A percentile compares a stretch with the other conserved stretches of the same genome.
Conservation (phyloP, 2,113 vertebrate species). For the Agapornis roseicollis region DNA sequence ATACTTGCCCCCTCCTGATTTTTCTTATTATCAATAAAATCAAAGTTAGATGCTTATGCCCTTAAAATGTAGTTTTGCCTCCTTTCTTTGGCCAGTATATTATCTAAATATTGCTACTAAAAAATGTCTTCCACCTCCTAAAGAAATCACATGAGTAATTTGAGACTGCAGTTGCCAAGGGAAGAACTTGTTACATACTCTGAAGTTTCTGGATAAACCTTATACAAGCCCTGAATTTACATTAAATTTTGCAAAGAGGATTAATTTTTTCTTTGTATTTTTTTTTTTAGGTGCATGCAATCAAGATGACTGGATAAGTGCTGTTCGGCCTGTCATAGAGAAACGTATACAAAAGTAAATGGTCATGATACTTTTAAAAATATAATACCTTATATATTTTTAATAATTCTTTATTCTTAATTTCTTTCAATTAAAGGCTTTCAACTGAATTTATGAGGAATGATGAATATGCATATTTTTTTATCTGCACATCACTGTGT, state of each 20-base stretch:
- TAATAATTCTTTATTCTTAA: background rate
- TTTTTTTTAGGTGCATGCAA: slow-evolving; percentile 82
- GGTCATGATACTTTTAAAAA: background rate
- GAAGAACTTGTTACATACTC: background rate
- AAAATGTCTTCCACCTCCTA: background rate
- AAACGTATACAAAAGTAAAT: slow-evolving; percentile 98
- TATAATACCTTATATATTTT: background rate
- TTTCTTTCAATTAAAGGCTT: background rate
- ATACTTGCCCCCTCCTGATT: accelerated
- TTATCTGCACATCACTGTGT: background rate
- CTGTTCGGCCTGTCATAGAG: slow-evolving; percentile 95
- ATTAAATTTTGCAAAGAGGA: background rate
- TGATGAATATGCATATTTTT: background rate
- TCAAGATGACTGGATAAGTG: slow-evolving; percentile 96
- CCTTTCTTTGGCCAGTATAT: background rate
- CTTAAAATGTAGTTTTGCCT: background rate
- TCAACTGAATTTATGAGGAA: background rate
- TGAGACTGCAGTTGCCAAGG: background rate
- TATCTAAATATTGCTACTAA: background rate
- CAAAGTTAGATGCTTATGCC: background rate
- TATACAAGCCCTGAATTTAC: background rate
- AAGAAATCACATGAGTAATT: background rate
- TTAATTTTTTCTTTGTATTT: background rate
- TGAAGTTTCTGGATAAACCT: background rate
- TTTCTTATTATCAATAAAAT: background rate